A percentile compares a stretch with the other conserved stretches of the same genome.
phyloP scores from a whole-genome alignment of 2,113 vertebrate genomes.

The Nettapus auritus region DNA sequence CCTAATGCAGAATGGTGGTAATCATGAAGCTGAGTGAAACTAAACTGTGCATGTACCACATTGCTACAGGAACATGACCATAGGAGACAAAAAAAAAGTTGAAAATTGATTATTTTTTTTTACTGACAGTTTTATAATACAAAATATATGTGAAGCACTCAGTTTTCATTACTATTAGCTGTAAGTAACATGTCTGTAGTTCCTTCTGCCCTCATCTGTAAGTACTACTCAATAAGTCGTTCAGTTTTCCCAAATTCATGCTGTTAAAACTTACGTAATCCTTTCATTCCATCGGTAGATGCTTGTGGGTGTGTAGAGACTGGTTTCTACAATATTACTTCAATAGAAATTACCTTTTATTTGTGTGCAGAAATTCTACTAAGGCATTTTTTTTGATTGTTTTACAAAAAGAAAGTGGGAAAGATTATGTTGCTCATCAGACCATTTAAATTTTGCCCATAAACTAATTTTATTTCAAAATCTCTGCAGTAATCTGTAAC shows the following conservation, averaged over 20 bases:
- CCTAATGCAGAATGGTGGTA: neutral
- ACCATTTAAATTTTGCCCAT: neutral
- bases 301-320: slow-evolving; percentile 29
- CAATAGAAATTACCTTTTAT: neutral
- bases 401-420: neutral
- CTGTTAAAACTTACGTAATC: slow-evolving; percentile 6
- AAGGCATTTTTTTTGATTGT: neutral
- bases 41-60: neutral
- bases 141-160: neutral
- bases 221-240: neutral
- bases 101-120: neutral
- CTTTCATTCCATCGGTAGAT: slow-evolving; percentile 3
- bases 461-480: neutral
- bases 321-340: neutral
- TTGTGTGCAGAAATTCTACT: neutral
- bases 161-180: neutral
- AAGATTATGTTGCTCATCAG: neutral
- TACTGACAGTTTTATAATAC: neutral
- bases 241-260: neutral
- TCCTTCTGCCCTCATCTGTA: slow-evolving; percentile 4
- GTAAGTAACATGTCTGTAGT: neutral
- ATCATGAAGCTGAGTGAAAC: neutral
- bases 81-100: neutral
- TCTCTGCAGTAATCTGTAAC: neutral
- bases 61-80: neutral